Conservation (phyloP, 2,888 invertebrate genomes). For the Himalopsyche japonica region DNA sequence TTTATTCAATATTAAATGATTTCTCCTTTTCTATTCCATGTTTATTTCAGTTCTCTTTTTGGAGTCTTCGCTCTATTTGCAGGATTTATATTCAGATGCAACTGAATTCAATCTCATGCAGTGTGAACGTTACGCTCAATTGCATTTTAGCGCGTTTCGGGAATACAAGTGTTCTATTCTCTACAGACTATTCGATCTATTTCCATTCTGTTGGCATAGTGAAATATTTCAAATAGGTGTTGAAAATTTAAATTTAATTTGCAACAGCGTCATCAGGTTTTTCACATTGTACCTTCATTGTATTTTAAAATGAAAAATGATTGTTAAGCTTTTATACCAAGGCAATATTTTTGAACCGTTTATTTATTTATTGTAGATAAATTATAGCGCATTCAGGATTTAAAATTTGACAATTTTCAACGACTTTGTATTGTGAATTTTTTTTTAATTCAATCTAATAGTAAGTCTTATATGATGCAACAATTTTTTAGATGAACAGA, state of each 20-base stretch:
- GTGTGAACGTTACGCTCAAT: constrained; percentile 30
- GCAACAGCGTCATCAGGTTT: neutral
- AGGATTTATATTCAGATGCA: constrained; percentile 27
- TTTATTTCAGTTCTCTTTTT: neutral
- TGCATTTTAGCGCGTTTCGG: constrained; percentile 31
- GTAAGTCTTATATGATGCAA: too few relatives aligned
- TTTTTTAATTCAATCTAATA: too few relatives aligned
- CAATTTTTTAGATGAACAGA: too few relatives aligned
- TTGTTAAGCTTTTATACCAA: too few relatives aligned
- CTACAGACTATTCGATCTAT: neutral
- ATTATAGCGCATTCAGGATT: too few relatives aligned
- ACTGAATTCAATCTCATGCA: constrained; percentile 29
- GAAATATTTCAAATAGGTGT: neutral
- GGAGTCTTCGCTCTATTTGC: neutral
- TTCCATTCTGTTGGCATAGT: neutral
- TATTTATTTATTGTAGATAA: too few relatives aligned
- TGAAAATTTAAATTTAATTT: neutral
- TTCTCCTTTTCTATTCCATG: neutral
- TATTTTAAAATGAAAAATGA: too few relatives aligned
- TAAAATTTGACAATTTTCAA: too few relatives aligned
- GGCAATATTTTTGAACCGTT: too few relatives aligned
- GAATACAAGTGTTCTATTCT: constrained; percentile 16
- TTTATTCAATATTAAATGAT: neutral
- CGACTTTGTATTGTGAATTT: too few relatives aligned
- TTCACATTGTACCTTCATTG: neutral